Evolutionary conservation across 1,140 invertebrate genomes (phyloP), one percentile per base, ranked within the genome.

Genomic region (Halesus radiatus): DNA sequence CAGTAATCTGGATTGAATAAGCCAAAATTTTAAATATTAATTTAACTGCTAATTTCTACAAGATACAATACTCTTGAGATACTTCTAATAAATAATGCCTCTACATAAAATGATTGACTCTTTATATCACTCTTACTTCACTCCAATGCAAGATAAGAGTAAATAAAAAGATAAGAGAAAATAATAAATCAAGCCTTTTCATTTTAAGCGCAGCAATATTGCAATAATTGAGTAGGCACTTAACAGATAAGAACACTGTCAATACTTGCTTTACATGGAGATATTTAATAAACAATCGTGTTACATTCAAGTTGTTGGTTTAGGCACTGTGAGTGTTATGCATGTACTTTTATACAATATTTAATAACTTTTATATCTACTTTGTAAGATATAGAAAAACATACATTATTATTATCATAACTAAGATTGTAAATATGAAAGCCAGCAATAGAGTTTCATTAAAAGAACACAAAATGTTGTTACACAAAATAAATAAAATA

Each of bases 101-200:
- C 37, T 45, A 13, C 10, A 13, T 45, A 45, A 45, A 45, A 45
- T 45, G 37, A 45, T 45, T 45, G 37, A 45, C 37, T 45, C 37
- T 45, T 45, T 45, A 45, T 45, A 45, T 10, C 37, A 13, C 37
- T 45, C 37, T 45, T 10, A 45, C 37, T 45, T 45, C 8, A 45
- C 37, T 45, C 13, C 37, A 45, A 45, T 45, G 3, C 37, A 45
- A 45, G 37, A 45, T 45, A 13, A 45, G n/a, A n/a, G n/a, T n/a
- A 13, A 10, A 45, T 1, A 4, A 45, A 60, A 13, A 22, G 56
- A 60, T 60, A 60, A 60, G 56, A 60, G 20, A 60, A 60, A 60
- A 60, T 60, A 60, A 60, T 60, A 18, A 60, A 60, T 13, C 56
- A 60, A 22, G 56, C 23, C 56, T 23, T 60, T 60, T 60, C 56